Percentiles rank a stretch among this genome's conserved stretches.
phyloP scores from a whole-genome alignment of 2,797 vertebrate species.

The Phyllotis vaccarum region DNA sequence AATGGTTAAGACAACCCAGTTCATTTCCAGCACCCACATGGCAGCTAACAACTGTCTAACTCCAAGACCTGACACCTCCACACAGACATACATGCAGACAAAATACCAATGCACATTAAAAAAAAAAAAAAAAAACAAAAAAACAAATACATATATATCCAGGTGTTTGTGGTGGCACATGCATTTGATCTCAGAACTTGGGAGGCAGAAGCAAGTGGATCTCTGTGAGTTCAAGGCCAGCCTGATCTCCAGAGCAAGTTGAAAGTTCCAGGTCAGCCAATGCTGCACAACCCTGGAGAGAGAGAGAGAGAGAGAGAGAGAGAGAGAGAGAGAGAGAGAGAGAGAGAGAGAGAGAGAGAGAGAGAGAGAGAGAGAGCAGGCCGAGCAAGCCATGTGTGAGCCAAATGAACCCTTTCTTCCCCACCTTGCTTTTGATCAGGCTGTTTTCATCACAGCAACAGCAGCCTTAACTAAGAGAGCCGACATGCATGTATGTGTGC shows the following conservation, averaged over 20 bases:
- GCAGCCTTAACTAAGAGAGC: background rate
- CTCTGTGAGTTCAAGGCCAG: background rate
- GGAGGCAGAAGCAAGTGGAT: background rate
- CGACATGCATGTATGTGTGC: fast-evolving
- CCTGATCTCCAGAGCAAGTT: background rate
- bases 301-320: background rate
- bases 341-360: too few relatives aligned
- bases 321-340: too few relatives aligned
- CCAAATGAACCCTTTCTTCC: too few relatives aligned
- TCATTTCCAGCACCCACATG: too few relatives aligned
- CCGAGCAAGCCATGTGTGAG: background rate
- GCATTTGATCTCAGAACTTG: background rate
- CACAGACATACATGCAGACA: too few relatives aligned
- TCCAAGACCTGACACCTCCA: too few relatives aligned
- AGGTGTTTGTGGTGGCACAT: too few relatives aligned
- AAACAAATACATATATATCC: too few relatives aligned
- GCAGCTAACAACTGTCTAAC: too few relatives aligned
- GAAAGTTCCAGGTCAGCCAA: background rate
- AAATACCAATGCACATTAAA: too few relatives aligned
- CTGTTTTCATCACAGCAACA: background rate
- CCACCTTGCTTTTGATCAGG: background rate
- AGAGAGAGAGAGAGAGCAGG: background rate
- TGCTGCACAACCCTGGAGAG: background rate
- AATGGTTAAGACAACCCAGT: too few relatives aligned
- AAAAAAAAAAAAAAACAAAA: too few relatives aligned